A percentile compares a stretch with the other conserved stretches of the same genome.
phyloP scores from a whole-genome alignment of 2,113 vertebrate genomes.

The Colinus virginianus region DNA sequence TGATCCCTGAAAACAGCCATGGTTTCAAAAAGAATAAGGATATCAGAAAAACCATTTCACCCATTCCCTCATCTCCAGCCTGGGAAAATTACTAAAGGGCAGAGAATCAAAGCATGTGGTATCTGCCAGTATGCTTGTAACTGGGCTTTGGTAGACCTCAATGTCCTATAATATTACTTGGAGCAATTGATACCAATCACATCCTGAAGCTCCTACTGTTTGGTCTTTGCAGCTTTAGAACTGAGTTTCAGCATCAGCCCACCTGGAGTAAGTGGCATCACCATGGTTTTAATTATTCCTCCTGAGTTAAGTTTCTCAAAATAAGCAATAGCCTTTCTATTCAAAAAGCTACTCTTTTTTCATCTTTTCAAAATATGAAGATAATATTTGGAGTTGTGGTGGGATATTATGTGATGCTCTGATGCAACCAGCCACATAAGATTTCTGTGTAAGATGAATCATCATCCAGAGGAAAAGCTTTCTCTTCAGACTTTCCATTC shows the following conservation, averaged over 20 bases:
- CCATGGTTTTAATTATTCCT: neutral
- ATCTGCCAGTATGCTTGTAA: neutral
- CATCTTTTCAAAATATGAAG: neutral
- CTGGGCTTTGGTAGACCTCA: neutral
- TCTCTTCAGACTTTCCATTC: neutral
- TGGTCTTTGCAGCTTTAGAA: neutral
- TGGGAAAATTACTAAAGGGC: neutral
- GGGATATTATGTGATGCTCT: neutral
- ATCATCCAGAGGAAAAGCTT: fast-evolving
- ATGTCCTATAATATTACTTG: neutral
- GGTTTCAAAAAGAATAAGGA: neutral
- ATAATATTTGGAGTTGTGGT: neutral
- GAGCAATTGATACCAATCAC: neutral
- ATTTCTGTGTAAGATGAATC: neutral
- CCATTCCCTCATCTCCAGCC: neutral
- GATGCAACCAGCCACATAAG: neutral
- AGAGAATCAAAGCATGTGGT: neutral
- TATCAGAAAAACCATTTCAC: neutral
- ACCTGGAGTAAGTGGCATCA: neutral
- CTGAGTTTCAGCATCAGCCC: neutral
- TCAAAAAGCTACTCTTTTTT: neutral
- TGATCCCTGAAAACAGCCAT: neutral
- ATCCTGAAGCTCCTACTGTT: neutral
- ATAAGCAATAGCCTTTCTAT: neutral
- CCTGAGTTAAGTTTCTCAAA: neutral